Evolutionary conservation across 1,140 invertebrate genomes (phyloP).

Genomic region (Drosophila azteca): DNA sequence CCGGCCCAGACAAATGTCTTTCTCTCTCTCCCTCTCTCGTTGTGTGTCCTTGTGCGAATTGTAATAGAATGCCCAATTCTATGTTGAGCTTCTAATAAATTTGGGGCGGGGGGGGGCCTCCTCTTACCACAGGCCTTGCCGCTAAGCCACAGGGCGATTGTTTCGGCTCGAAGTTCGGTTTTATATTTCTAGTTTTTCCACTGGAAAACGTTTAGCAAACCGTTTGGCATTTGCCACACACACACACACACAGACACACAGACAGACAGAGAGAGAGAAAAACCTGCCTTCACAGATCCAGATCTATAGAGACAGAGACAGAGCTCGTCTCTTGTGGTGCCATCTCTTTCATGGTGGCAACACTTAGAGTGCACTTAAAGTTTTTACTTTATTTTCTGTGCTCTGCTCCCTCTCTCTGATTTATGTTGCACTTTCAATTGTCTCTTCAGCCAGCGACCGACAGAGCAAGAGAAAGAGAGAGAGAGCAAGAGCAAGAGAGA

Average conservation of each 20-base stretch:
- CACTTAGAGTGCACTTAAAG: conserved; percentile 74
- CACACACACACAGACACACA: conserved; percentile 13
- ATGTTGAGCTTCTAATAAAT: conserved; percentile 67
- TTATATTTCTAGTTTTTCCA: conserved; percentile 22
- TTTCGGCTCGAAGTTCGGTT: conserved; percentile 35
- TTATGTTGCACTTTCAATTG: conserved; percentile 78
- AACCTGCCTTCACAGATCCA: not conserved
- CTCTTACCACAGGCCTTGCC: conserved; percentile 41
- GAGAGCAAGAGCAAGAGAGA: not conserved
- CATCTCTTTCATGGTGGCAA: conserved; percentile 26
- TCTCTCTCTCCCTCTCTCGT: not conserved
- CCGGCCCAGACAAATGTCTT: conserved; percentile 34
- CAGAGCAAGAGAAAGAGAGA: not conserved
- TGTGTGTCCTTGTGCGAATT: conserved; percentile 12
- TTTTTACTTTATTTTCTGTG: conserved; percentile 47
- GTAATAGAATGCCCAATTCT: conserved; percentile 55
- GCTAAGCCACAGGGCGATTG: conserved; percentile 62
- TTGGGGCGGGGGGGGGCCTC: conserved; percentile 25
- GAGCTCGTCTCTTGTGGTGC: not conserved
- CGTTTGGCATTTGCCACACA: conserved; percentile 46
- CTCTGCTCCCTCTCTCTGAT: conserved; percentile 50
- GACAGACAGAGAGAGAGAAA: conserved; percentile 1
- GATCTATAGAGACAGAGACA: too few species aligned
- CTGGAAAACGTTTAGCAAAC: conserved; percentile 70
- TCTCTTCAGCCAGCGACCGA: conserved; percentile 23